A percentile compares a stretch with the other conserved stretches of the same genome.
Evolutionary conservation across 23 tunicate species (phyloP).

Genomic region (Halocynthia roretzi): DNA sequence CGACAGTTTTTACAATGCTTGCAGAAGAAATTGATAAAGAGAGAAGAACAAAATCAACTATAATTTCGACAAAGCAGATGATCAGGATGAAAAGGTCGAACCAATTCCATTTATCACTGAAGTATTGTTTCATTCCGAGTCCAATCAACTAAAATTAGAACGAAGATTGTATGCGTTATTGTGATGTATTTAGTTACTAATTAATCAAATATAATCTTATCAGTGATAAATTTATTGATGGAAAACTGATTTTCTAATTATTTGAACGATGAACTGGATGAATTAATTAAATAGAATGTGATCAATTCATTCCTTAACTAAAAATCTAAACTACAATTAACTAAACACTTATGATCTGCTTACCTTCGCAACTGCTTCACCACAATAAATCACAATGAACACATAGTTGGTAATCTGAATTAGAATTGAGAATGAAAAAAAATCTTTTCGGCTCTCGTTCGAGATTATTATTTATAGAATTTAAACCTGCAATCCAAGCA

Average conservation of each 20-base stretch:
- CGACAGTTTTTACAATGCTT: conserved; percentile 52
- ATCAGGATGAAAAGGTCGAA: conserved; percentile 67
- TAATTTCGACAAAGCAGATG: conserved; percentile 57
- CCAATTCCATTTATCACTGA: conserved; percentile 58
- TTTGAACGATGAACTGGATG: too few species aligned
- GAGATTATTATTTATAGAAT: too few species aligned
- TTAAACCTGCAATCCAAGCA: conserved; percentile 31
- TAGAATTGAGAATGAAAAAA: not conserved
- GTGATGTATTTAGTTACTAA: too few species aligned
- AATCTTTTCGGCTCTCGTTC: not conserved
- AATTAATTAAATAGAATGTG: too few species aligned
- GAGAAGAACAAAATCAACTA: conserved; percentile 36
- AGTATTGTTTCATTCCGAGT: conserved; percentile 52
- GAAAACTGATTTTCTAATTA: too few species aligned
- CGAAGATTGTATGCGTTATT: too few species aligned
- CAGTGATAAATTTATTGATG: too few species aligned
- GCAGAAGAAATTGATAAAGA: conserved; percentile 20
- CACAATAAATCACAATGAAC: conserved; percentile 45
- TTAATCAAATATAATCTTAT: too few species aligned
- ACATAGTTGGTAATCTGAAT: conserved; percentile 48
- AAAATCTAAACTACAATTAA: too few species aligned
- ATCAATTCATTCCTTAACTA: too few species aligned
- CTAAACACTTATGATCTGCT: not conserved
- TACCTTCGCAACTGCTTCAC: conserved; percentile 46
- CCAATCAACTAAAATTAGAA: conserved; percentile 39